Evolutionary conservation across 2,113 vertebrate genomes (phyloP), one percentile per base, ranked within the genome.

Genomic region (Lepus timidus): DNA sequence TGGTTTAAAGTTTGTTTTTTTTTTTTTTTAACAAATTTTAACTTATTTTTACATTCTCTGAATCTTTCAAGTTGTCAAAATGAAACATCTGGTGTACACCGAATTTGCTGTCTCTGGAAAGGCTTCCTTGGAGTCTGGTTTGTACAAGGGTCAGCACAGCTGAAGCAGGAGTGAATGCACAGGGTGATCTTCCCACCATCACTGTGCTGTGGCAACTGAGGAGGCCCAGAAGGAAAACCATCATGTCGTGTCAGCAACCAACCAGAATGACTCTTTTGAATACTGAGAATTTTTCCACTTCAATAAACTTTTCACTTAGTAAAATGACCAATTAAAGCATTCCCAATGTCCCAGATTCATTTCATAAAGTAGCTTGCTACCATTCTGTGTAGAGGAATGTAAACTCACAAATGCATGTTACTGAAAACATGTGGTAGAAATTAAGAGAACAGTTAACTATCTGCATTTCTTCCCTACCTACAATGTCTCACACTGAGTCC

Each of bases 301-400:
- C 2, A 33, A 17, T 83, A 88, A 88, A 68, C 1, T 36, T 84
- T 62, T 75, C 2, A 20, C 7, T 44, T 76, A 33, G 67, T 68
- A 49, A 95, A 96, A 90, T 71, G 12, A 83, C n/a, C 14, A 49
- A 39, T 13, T 52, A 49, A 92, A 85, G 25, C 49, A 84, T 6
- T 58, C 17, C 4, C 0, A 55, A 17, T 39, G 20, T 76, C 29
- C 29, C 31, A 89, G 52, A 74, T 74, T 9, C 6, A 27, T 82
- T 94, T 86, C 74, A 78, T 75, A 91, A 86, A 55, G 79, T 33
- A 86, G 6, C 19, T 62, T 2, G 94, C 16, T 44, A 31, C 9
- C 27, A 39, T 10, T 86, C 23, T 67, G 13, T 11, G 20, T 33
- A 22, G 9, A 44, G 49, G 2, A 71, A 68, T 20, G 16, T 51